Evolutionary conservation across 64 coral and sea anemone species (phyloP).

Genomic region (Actinia equina): DNA sequence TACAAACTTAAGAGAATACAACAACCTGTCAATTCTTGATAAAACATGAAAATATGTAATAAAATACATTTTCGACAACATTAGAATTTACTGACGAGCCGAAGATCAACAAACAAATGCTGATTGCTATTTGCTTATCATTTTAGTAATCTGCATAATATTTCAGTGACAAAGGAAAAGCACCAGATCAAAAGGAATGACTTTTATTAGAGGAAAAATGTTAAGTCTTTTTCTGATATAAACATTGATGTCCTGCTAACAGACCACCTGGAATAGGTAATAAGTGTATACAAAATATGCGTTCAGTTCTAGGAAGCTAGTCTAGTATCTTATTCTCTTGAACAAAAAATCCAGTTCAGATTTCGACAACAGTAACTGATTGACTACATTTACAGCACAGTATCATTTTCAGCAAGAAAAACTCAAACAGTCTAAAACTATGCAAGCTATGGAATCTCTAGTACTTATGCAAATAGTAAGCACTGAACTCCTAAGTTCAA

Average conservation of each 20-base stretch:
- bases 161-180: background rate
- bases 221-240: background rate
- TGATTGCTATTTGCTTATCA: background rate
- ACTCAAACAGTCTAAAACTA: background rate
- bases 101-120: background rate
- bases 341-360: background rate
- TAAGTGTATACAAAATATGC: constrained; percentile 10
- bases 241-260: constrained; percentile 4
- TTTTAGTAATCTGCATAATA: background rate
- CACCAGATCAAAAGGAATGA: background rate
- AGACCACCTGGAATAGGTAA: constrained; percentile 17
- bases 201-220: constrained; percentile 12
- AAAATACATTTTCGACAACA: background rate
- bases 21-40: background rate
- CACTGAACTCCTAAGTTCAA: background rate
- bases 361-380: background rate
- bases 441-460: background rate
- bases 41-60: background rate
- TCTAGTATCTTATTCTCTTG: background rate
- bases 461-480: background rate
- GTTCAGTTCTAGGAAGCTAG: background rate
- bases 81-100: background rate
- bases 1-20: background rate
- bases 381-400: background rate
- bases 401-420: background rate